These are phyloP conservation scores for Lophius americanus DNA, from an alignment of 2,797 vertebrate species.

Conservation along the genomic window DNA sequence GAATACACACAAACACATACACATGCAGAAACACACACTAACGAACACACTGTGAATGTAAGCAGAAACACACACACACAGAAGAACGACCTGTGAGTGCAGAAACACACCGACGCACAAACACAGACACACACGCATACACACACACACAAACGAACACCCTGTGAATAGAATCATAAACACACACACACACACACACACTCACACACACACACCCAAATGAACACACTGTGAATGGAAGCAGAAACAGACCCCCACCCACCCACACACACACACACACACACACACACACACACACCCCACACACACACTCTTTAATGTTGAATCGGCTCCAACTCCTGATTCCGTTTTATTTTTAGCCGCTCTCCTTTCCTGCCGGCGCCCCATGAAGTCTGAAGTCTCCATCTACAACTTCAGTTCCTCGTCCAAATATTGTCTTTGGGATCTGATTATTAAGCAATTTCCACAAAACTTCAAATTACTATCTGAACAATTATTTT, in stretches of 20 bases:
- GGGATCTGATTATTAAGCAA: slow-evolving; percentile 87
- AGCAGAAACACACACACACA: slow-evolving; percentile 9
- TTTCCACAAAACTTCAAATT: slow-evolving; percentile 85
- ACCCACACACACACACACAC: not conserved
- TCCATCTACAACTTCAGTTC: slow-evolving; percentile 76
- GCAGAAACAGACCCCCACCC: not conserved
- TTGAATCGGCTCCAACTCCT: slow-evolving; percentile 44
- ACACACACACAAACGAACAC: slow-evolving; percentile 8
- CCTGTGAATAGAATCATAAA: not conserved
- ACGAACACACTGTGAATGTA: no score
- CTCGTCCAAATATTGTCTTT: slow-evolving; percentile 82
- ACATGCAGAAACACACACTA: slow-evolving; percentile 2
- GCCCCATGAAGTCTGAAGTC: slow-evolving; percentile 76
- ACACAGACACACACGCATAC: not conserved
- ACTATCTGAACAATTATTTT: slow-evolving; percentile 85
- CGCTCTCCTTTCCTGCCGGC: slow-evolving; percentile 43
- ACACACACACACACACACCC: slow-evolving; percentile 10
- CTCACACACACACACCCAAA: not conserved
- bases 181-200: not conserved
- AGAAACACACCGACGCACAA: not conserved
- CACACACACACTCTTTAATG: slow-evolving; percentile 29
- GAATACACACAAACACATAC: not conserved
- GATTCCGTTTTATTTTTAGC: slow-evolving; percentile 70
- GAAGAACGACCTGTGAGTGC: no score
- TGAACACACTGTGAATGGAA: not conserved